Evolutionary conservation across 2,888 invertebrate genomes (phyloP), one percentile per base, ranked within the genome.

Genomic region (Lingula anatina): DNA sequence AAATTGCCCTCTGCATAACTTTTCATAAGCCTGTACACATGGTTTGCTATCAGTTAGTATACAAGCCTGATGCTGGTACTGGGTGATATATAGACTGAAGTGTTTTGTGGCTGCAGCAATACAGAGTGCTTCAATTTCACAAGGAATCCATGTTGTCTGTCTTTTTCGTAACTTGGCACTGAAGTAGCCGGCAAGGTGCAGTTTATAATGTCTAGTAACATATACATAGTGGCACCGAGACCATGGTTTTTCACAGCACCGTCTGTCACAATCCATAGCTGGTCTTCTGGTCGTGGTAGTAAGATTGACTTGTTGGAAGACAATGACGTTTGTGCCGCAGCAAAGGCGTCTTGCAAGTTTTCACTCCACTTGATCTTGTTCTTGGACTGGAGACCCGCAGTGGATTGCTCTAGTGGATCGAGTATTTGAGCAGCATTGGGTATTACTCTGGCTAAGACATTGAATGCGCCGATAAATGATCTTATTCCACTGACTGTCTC

Each of bases 21-120:
- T 61, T 9, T 53, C 54, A 31, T 54, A 49, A 2, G 59, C 57
- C 37, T 62, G 57, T 2, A 59, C 60, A 52, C 60, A 62, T 15
- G 57, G 56, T 26, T 55, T 35, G 39, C 59, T 56, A 48, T 60
- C 60, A 1, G 58, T 60, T 0, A 62, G 46, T 12, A 60, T 49
- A 21, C 47, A 48, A 2, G 41, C 12, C 5, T 5, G 31, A 18
- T 24, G 5, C 20, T 48, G 15, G 31, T 28, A 12, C 28, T 53
- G 3, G 51, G 60, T 54, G n/a, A 57, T 50, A 42, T 31, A 54
- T 12, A 58, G 61, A 36, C 53, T 52, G 28, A 53, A 62, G 35
- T 62, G 58, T 31, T 58, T 56, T 1, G 59, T 41, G 5, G 56
- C 51, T 7, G 55, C 49, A 0, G 51, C 52, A 9, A 61, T 62